A percentile compares a stretch with the other conserved stretches of the same genome.
These are phyloP conservation scores for Pomatostomus ruficeps DNA, from an alignment of 2,113 vertebrate genomes.

Conservation along the genomic window DNA sequence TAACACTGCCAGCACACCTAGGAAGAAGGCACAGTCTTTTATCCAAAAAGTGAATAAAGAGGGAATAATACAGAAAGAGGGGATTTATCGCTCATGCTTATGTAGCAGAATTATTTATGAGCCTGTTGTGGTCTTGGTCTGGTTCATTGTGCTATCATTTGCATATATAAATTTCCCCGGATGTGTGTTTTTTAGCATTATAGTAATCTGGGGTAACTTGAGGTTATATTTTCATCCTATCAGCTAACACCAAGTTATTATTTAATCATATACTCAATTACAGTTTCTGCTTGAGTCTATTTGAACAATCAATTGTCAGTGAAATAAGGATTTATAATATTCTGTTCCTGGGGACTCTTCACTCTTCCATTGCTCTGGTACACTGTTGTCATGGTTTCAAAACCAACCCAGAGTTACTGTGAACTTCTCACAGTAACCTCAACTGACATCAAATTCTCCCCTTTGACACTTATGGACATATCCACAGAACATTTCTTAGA, in stretches of 20 bases:
- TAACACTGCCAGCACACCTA: neutral
- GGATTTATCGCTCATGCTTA: neutral
- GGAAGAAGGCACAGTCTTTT: neutral
- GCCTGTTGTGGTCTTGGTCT: fast-evolving
- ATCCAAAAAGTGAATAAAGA: neutral
- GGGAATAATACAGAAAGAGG: neutral
- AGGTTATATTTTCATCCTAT: neutral
- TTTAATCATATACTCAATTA: neutral
- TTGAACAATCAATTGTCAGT: slow-evolving; percentile 1
- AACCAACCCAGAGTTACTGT: neutral
- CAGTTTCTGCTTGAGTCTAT: neutral
- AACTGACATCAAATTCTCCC: neutral
- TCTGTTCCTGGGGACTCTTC: neutral
- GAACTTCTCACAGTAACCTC: neutral
- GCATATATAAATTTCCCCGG: neutral
- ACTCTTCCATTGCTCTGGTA: neutral
- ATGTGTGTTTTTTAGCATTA: neutral
- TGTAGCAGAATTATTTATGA: neutral
- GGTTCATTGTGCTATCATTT: neutral
- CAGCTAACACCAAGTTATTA: neutral
- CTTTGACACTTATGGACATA: neutral
- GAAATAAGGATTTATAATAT: neutral
- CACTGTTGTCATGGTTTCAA: neutral
- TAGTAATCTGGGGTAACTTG: neutral
- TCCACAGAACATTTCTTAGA: neutral